Evolutionary conservation across 2,888 invertebrate genomes (phyloP).

Genomic region (Myopa testacea): DNA sequence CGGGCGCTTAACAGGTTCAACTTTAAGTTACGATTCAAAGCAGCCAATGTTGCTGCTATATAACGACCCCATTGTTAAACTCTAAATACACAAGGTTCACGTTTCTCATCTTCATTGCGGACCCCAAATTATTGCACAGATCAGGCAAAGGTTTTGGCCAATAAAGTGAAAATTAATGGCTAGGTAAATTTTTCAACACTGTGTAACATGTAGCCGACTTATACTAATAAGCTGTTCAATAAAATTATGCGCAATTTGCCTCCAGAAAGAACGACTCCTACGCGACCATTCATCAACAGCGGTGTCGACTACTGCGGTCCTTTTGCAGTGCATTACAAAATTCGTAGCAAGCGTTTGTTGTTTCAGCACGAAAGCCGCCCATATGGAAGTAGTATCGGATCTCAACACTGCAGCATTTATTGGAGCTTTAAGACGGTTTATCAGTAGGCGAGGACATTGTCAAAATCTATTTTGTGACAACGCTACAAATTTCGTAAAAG

Average conservation of each 20-base stretch:
- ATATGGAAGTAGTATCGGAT: too few species aligned
- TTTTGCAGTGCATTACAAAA: too few species aligned
- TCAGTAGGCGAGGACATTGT: too few species aligned
- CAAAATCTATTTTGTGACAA: too few species aligned
- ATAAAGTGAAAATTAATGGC: not conserved
- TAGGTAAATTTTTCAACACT: not conserved
- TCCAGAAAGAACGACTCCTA: not conserved
- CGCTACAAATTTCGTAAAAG: too few species aligned
- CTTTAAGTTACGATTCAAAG: too few species aligned
- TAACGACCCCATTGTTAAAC: not conserved
- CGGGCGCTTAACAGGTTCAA: too few species aligned
- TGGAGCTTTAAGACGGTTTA: not conserved
- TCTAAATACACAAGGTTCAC: not conserved
- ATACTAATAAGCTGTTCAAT: not conserved
- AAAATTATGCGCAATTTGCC: too few species aligned
- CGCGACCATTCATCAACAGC: not conserved
- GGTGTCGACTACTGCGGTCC: too few species aligned
- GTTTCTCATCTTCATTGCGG: not conserved
- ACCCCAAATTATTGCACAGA: not conserved
- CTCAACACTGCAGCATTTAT: not conserved
- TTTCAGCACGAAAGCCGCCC: too few species aligned
- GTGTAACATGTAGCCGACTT: too few species aligned
- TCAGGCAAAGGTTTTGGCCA: conserved; percentile 6
- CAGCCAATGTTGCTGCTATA: not conserved
- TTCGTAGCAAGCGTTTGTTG: too few species aligned